Evolutionary conservation across 92 coral and sea anemone genomes (phyloP).

Genomic region (Meandrina meandrites): DNA sequence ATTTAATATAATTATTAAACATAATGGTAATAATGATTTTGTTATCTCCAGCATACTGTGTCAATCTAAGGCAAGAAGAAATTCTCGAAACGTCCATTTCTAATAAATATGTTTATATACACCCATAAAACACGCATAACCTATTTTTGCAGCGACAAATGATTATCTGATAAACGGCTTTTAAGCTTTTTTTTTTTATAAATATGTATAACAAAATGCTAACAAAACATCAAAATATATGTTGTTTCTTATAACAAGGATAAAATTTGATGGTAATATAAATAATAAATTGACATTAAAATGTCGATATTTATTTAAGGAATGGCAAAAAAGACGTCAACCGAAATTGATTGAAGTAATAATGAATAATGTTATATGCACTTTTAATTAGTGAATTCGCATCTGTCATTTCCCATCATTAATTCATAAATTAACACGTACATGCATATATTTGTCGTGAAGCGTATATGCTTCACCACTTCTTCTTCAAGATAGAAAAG

Average conservation of each 20-base stretch:
- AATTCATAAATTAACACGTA: background rate
- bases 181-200: too few relatives aligned
- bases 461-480: background rate
- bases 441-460: background rate
- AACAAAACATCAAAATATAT: background rate
- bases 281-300: background rate
- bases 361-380: background rate
- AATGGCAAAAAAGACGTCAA: background rate
- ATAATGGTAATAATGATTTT: too few relatives aligned
- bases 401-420: background rate
- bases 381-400: background rate
- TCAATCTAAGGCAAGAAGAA: too few relatives aligned
- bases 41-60: too few relatives aligned
- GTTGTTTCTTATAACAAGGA: too few relatives aligned
- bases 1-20: too few relatives aligned
- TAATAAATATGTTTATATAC: too few relatives aligned
- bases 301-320: background rate
- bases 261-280: background rate
- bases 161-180: too few relatives aligned
- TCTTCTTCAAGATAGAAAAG: background rate
- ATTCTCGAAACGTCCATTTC: too few relatives aligned
- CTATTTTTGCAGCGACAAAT: too few relatives aligned
- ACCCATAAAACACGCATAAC: too few relatives aligned
- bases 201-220: too few relatives aligned
- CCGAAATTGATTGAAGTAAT: background rate